Evolutionary conservation across 53 echinoderm and acorn worm genomes (phyloP).

Genomic region (Echinarachnius parma): DNA sequence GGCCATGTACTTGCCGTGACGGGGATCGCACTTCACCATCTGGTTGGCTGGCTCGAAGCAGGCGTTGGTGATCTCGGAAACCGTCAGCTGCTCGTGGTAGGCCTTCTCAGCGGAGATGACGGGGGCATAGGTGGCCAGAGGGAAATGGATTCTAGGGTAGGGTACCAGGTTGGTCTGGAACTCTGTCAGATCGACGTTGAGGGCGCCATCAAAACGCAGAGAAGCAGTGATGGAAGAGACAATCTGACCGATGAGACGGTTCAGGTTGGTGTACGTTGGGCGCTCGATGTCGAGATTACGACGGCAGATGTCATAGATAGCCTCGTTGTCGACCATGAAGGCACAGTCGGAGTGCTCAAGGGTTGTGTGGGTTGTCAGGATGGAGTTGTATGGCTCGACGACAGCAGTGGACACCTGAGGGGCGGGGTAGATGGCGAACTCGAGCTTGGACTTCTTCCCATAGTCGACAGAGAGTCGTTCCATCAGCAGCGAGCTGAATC

Average conservation of each 20-base stretch:
- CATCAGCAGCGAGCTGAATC: constrained; percentile 72
- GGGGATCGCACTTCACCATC: constrained; percentile 90
- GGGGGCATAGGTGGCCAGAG: constrained; percentile 78
- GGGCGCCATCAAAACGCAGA: constrained; percentile 75
- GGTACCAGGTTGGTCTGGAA: constrained; percentile 92
- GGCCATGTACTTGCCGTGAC: constrained; percentile 95
- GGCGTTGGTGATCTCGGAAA: constrained; percentile 72
- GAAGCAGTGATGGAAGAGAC: constrained; percentile 69
- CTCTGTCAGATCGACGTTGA: constrained; percentile 78
- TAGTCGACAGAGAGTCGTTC: constrained; percentile 87
- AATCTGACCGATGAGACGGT: constrained; percentile 49
- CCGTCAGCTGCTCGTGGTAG: constrained; percentile 86
- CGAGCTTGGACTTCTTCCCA: constrained; percentile 83
- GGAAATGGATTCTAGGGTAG: constrained; percentile 81
- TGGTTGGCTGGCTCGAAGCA: constrained; percentile 88
- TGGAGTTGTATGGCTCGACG: constrained; percentile 67
- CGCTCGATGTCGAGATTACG: constrained; percentile 70
- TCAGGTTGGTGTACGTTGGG: constrained; percentile 68
- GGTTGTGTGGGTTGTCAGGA: constrained; percentile 64
- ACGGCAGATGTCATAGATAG: constrained; percentile 74
- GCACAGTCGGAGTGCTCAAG: constrained; percentile 73
- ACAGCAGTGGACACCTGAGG: constrained; percentile 66
- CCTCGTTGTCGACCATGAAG: constrained; percentile 80
- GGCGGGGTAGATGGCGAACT: constrained; percentile 76
- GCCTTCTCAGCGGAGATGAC: constrained; percentile 89